Evolutionary conservation across 2,113 vertebrate genomes (phyloP), one percentile per base, ranked within the genome.

Genomic region (Anolis carolinensis): DNA sequence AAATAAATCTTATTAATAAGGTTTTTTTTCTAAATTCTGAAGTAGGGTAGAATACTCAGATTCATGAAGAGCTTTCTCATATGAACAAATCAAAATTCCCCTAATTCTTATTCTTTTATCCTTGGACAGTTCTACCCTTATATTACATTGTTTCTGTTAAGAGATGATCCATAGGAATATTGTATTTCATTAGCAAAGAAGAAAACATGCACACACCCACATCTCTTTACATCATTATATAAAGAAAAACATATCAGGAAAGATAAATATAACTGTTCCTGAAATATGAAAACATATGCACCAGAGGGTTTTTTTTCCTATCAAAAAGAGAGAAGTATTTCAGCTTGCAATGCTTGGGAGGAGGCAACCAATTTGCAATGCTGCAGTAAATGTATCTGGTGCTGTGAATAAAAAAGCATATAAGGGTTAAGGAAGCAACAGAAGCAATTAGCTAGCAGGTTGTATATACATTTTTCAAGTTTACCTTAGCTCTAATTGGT

Each of bases 351-450:
- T 21, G 23, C 32, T 44, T 36, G 72, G 52, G 30, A 79, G 4
- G 32, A 34, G 44, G 44, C 48, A 50, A 52, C 27, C 14, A 20
- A 63, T 63, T 6, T 21, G 23, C 2, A 63, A 1, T 34, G 6
- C 4, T 7, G 1, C 8, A 83, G 7, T 10, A 62, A 86, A 55
- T 83, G 20, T 78, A 0, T 75, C 50, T 5, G 63, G n/a, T 1
- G 44, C 2, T 50, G 21, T 8, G 7, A 48, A 25, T 81, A 2
- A 67, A 44, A 44, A 73, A 13, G 2, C 32, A 36, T 16, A 32
- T 7, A 55, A 63, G 2, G 2, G 39, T 1, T 0, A 0, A 0
- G 32, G 81, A 65, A 6, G 8, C 52, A 44, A 52, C 1, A 14
- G 55, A 79, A 4, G 4, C 68, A 83, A 84, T 5, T 75, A 50